Percentiles rank a stretch among this genome's conserved stretches.
These are phyloP conservation scores for Choreutis nemorana DNA, from an alignment of 2,888 invertebrate genomes.

Conservation along the genomic window DNA sequence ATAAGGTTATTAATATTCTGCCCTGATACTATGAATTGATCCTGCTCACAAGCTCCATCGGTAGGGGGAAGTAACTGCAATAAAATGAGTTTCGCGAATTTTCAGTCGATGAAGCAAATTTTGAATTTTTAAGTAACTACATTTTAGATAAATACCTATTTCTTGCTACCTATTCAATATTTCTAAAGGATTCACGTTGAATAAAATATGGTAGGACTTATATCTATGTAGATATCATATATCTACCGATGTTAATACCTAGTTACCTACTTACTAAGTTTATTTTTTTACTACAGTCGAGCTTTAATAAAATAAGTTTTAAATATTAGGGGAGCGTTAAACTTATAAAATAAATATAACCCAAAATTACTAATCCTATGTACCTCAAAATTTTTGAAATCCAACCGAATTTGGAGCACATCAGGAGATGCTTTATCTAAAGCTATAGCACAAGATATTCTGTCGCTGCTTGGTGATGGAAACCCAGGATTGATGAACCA, in stretches of 20 bases:
- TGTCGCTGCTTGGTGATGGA: slow-evolving; percentile 65
- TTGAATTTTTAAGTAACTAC: background rate
- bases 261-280: too few species aligned
- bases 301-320: too few species aligned
- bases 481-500: slow-evolving; percentile 79
- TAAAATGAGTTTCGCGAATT: slow-evolving; percentile 10
- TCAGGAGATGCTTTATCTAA: slow-evolving; percentile 68
- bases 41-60: slow-evolving; percentile 72
- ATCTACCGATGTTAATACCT: too few species aligned
- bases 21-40: slow-evolving; percentile 75
- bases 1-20: slow-evolving; percentile 74
- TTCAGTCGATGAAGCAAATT: too few species aligned
- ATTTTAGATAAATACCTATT: too few species aligned
- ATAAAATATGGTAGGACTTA: too few species aligned
- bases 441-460: slow-evolving; percentile 70
- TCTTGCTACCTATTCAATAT: too few species aligned
- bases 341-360: slow-evolving; percentile 4
- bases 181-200: too few species aligned
- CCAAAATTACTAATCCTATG: slow-evolving; percentile 9
- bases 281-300: too few species aligned
- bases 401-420: slow-evolving; percentile 73
- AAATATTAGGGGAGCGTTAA: too few species aligned
- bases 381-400: slow-evolving; percentile 76
- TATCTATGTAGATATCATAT: too few species aligned
- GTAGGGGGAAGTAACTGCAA: slow-evolving; percentile 75